Percentiles rank a stretch among this genome's conserved stretches.
These are phyloP conservation scores for Ophion obscuratus DNA, from an alignment of 2,888 invertebrate genomes.

Conservation along the genomic window DNA sequence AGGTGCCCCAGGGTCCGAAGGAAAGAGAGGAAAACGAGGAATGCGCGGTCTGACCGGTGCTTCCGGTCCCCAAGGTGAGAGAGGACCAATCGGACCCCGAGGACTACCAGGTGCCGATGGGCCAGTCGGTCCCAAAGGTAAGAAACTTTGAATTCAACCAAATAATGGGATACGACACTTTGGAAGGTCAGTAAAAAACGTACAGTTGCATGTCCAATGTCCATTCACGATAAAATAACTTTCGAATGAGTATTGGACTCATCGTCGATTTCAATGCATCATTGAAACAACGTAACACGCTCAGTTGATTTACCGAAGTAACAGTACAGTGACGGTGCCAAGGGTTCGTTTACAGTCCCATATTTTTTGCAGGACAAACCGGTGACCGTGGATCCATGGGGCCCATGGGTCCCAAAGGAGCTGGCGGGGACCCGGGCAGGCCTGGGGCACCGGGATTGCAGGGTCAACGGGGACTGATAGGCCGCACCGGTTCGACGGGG, in stretches of 20 bases:
- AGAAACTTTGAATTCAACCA: background rate
- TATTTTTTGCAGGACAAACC: slow-evolving; percentile 84
- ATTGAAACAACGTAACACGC: too few relatives aligned
- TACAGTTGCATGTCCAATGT: background rate
- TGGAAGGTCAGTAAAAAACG: background rate
- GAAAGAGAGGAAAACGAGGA: slow-evolving; percentile 93
- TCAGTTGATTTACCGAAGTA: too few relatives aligned
- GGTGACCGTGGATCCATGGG: slow-evolving; percentile 89
- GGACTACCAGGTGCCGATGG: slow-evolving; percentile 92
- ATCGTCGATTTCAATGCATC: too few relatives aligned
- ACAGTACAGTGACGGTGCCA: background rate
- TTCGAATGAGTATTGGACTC: too few relatives aligned
- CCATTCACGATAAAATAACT: too few relatives aligned
- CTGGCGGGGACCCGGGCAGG: slow-evolving; percentile 87
- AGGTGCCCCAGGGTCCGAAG: slow-evolving; percentile 90
- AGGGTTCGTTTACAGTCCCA: background rate
- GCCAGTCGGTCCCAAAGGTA: slow-evolving; percentile 90
- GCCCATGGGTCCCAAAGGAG: slow-evolving; percentile 86
- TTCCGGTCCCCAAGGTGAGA: slow-evolving; percentile 90
- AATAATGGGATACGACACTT: background rate
- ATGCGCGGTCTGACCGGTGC: slow-evolving; percentile 91
- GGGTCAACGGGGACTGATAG: slow-evolving; percentile 87
- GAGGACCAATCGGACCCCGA: slow-evolving; percentile 88
- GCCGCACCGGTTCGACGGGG: slow-evolving; percentile 89
- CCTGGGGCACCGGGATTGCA: slow-evolving; percentile 86